Conservation (phyloP, 2,113 vertebrate species). For the Petroica traversi region DNA sequence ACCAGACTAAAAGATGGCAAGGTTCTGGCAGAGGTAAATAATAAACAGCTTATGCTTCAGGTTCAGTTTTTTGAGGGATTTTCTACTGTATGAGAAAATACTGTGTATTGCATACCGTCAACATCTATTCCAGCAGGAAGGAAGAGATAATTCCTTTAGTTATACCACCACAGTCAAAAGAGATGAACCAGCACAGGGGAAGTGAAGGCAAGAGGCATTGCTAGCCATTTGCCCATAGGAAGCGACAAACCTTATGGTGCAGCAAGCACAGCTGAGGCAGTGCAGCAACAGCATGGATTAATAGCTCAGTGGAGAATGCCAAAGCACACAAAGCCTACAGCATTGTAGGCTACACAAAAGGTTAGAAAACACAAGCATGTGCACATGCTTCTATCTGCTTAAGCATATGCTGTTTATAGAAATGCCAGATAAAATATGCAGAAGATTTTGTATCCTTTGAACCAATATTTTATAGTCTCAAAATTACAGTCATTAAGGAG, state of each 20-base stretch:
- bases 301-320: neutral
- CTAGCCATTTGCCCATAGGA: neutral
- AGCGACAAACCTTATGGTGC: neutral
- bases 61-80: neutral
- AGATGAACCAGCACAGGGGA: neutral
- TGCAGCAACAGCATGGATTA: rapidly evolving
- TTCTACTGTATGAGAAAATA: neutral
- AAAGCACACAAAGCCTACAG: neutral
- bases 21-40: neutral
- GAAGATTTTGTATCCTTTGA: neutral
- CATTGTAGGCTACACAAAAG: neutral
- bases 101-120: neutral
- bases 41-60: neutral
- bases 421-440: neutral
- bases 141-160: neutral
- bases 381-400: neutral
- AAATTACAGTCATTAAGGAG: neutral
- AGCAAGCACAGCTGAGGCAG: neutral
- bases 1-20: neutral
- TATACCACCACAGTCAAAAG: neutral
- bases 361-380: neutral
- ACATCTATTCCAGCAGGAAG: neutral
- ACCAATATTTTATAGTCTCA: neutral
- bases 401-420: neutral
- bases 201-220: neutral